Percentiles rank a stretch among this genome's conserved stretches.
Evolutionary conservation across 2,888 invertebrate species (phyloP).

Genomic region (Brachyptera putata): DNA sequence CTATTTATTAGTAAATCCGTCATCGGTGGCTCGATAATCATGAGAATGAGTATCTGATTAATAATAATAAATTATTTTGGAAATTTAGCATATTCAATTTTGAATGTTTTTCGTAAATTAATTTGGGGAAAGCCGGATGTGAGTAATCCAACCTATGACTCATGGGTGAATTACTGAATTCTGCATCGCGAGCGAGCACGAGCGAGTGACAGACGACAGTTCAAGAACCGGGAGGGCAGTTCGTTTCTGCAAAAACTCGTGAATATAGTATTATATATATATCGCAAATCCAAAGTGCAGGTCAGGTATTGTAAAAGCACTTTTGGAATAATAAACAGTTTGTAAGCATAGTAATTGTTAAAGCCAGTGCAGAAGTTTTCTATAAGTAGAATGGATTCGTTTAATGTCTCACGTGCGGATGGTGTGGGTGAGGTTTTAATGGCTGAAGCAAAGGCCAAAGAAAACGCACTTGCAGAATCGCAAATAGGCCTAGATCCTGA

Average conservation of each 20-base stretch:
- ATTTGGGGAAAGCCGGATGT: neutral
- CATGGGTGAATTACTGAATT: neutral
- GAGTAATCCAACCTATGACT: neutral
- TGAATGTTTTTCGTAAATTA: too few relatives aligned
- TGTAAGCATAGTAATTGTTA: too few relatives aligned
- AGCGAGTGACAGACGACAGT: neutral
- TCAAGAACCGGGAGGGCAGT: neutral
- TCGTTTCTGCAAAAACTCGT: too few relatives aligned
- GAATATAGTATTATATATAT: too few relatives aligned
- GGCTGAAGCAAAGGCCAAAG: neutral
- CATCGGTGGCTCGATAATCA: too few relatives aligned
- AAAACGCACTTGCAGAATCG: neutral
- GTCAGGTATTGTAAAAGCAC: too few relatives aligned
- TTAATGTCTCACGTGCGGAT: neutral
- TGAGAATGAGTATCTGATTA: neutral
- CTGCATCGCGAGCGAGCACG: too few relatives aligned
- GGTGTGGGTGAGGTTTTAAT: too few relatives aligned
- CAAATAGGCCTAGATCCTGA: neutral
- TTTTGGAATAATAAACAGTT: too few relatives aligned
- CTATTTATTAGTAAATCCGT: too few relatives aligned
- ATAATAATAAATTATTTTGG: neutral
- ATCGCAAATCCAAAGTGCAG: too few relatives aligned
- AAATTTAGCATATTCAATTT: neutral
- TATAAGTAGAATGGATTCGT: slow-evolving; percentile 3
- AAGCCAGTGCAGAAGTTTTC: too few relatives aligned